Evolutionary conservation across 1,140 invertebrate species (phyloP), one percentile per base, ranked within the genome.

Genomic region (Hycleus cichorii): DNA sequence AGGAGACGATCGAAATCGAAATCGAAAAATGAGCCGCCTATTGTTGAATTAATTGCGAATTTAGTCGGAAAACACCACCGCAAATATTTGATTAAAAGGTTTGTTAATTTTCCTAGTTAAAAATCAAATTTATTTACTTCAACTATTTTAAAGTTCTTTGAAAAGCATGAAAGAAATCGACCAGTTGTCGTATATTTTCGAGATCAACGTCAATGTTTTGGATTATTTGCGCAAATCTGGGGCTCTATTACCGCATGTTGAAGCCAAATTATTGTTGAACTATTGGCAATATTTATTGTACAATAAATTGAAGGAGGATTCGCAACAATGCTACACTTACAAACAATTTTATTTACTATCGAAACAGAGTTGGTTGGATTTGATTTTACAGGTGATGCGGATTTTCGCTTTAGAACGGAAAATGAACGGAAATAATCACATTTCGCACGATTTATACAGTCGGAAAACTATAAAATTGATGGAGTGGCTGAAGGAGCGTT

Each of bases 351-450:
- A 7, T 4, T 32, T 32, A 32, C 57, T 60, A 9, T 66, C 64
- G 7, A 69, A 64, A 52, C 72, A 72, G 53, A 69, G 59, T 39
- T 77, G 74, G 74, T 49, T 76, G 4, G 75, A 77, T 45, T 25
- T 77, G 1, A 58, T 74, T 38, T 58, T 76, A 24, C 75, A 77
- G 62, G 70, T 62, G 0, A 74, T 69, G 43, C 76, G 74, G 47
- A 64, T 65, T 40, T 64, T 75, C 0, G 54, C 71, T 3, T 12
- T 55, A 0, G 32, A 32, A 2, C 32, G 32, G 32, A 32, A 32
- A 32, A 32, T 32, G 18, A 18, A 18, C 32, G 4, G 32, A 7
- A 7, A 3, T 1, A 32, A 7, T 7, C 32, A 4, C 4, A 12
- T 24, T 8, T 12, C 18, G 9, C 45, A 27, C 7, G 10, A 47